Evolutionary conservation across 2,113 vertebrate genomes (phyloP).

Genomic region (Pseudorasbora parva): DNA sequence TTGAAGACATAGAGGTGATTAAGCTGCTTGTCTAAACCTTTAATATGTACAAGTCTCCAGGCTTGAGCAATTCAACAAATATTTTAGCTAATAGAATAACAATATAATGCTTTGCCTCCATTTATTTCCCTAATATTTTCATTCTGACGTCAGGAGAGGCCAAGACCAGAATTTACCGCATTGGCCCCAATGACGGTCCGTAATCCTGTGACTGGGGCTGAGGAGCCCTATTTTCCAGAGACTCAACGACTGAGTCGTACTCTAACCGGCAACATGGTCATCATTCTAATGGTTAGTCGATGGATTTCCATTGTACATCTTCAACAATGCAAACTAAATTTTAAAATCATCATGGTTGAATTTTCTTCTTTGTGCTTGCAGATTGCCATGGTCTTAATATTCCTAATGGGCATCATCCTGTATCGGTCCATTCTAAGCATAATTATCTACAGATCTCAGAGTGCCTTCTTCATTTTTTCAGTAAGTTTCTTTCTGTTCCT

Average conservation of each 20-base stretch:
- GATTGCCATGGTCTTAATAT: conserved; percentile 76
- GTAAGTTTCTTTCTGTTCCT: conserved; percentile 30
- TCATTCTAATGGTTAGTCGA: conserved; percentile 78
- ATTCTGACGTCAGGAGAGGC: conserved; percentile 69
- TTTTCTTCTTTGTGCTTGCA: conserved; percentile 27
- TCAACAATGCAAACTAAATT: background rate
- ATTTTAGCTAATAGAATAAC: background rate
- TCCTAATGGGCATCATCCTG: conserved; percentile 81
- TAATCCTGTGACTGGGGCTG: conserved; percentile 79
- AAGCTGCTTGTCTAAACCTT: background rate
- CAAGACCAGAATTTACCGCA: conserved; percentile 78
- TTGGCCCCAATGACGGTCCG: conserved; percentile 76
- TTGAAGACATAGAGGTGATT: conserved; percentile 79
- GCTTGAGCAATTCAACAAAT: background rate
- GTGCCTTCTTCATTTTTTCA: conserved; percentile 67
- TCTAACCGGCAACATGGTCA: conserved; percentile 80
- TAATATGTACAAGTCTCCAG: background rate
- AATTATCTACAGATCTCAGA: conserved; percentile 79
- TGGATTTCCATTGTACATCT: background rate
- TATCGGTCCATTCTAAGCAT: conserved; percentile 78
- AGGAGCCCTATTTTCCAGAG: conserved; percentile 80
- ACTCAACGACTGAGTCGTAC: conserved; percentile 69
- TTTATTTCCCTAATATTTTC: background rate
- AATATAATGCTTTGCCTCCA: background rate
- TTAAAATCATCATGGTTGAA: background rate